Conservation (phyloP, 2,113 vertebrate species). For the Corythoichthys intestinalis region DNA sequence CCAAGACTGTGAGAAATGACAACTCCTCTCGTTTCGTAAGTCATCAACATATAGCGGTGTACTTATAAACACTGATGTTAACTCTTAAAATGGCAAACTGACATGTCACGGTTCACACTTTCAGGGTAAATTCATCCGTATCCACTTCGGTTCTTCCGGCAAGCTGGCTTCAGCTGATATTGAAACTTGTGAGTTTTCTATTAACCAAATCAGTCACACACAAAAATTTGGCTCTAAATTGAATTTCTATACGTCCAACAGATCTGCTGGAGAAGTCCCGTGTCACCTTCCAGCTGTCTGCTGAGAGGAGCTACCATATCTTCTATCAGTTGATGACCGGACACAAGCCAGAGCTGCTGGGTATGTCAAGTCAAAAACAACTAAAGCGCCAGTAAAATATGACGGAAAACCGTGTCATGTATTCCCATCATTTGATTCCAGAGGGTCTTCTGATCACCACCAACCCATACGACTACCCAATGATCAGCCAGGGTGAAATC, state of each 20-base stretch:
- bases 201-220: no score
- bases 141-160: constrained; percentile 84
- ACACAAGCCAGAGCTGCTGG: constrained; percentile 69
- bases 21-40: constrained; percentile 33
- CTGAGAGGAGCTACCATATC: constrained; percentile 76
- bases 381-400: no score
- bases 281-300: constrained; percentile 69
- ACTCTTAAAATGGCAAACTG: neutral
- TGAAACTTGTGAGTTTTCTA: constrained; percentile 84
- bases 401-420: no score
- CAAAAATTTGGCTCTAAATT: no score
- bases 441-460: constrained; percentile 65
- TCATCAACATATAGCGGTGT: no score
- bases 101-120: neutral
- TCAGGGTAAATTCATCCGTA: constrained; percentile 89
- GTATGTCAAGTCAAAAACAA: constrained; percentile 29
- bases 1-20: constrained; percentile 40
- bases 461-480: constrained; percentile 66
- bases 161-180: constrained; percentile 92
- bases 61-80: neutral
- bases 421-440: neutral
- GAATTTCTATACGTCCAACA: constrained; percentile 9
- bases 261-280: constrained; percentile 70
- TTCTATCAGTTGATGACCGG: constrained; percentile 74
- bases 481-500: constrained; percentile 68